These are phyloP conservation scores for Ceriagrion tenellum DNA, from an alignment of 2,888 invertebrate species.

Conservation along the genomic window DNA sequence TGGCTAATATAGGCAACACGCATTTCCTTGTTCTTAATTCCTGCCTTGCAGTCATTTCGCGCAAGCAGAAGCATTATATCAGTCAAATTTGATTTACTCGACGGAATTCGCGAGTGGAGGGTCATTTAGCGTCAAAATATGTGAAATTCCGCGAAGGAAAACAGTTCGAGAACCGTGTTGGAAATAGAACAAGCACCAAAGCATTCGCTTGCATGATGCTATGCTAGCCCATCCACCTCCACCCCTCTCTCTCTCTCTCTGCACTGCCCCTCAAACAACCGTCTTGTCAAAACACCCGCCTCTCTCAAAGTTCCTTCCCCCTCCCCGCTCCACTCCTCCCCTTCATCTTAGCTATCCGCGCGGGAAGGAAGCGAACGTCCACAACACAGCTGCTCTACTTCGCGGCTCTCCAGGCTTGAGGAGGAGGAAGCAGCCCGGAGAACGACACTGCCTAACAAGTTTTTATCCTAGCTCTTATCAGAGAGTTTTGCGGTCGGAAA, in stretches of 20 bases:
- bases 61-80: background rate
- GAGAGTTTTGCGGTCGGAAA: background rate
- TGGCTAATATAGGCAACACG: too few species aligned
- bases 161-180: background rate
- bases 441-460: background rate
- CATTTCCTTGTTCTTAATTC: background rate
- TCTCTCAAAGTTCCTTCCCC: background rate
- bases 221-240: background rate
- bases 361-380: background rate
- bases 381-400: background rate
- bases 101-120: background rate
- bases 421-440: background rate
- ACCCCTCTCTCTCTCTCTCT: background rate
- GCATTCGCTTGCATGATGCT: constrained; percentile 31
- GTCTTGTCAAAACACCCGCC: background rate
- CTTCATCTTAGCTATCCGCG: background rate
- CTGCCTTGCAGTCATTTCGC: background rate
- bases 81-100: background rate
- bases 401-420: background rate
- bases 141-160: background rate
- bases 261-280: background rate
- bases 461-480: background rate
- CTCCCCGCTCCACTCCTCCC: background rate
- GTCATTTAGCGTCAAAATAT: background rate
- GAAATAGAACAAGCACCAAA: constrained; percentile 4